These are phyloP conservation scores for Pteruthius melanotis DNA, from an alignment of 2,113 vertebrate genomes.

Conservation along the genomic window DNA sequence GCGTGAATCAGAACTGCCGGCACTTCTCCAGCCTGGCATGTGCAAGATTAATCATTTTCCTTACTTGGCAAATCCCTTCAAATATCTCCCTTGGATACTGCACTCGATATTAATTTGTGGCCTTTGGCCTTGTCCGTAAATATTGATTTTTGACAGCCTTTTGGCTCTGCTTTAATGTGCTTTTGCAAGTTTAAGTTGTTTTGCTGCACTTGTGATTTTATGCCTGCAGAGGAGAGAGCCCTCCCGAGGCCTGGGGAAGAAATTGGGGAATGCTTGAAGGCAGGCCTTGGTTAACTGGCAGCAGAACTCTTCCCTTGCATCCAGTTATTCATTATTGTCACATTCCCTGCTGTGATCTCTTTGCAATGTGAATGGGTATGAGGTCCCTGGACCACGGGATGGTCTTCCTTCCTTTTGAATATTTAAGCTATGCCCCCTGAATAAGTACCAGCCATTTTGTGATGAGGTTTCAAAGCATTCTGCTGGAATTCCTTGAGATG, in stretches of 20 bases:
- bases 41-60: background rate
- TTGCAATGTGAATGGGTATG: background rate
- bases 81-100: background rate
- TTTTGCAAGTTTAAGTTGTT: slow-evolving; percentile 17
- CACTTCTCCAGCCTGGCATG: background rate
- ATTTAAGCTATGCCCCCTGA: background rate
- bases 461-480: background rate
- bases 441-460: background rate
- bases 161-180: slow-evolving; percentile 20
- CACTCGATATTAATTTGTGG: slow-evolving; percentile 4
- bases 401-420: background rate
- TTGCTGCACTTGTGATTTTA: background rate
- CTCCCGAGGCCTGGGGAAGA: background rate
- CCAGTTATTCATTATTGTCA: background rate
- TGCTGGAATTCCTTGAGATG: background rate
- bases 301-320: background rate
- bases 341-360: background rate
- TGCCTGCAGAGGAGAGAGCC: background rate
- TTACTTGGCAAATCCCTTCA: background rate
- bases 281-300: background rate
- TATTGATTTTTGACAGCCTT: slow-evolving; percentile 26
- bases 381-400: rapidly evolving
- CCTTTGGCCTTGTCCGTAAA: background rate
- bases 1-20: background rate
- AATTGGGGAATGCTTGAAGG: background rate